phyloP scores from a whole-genome alignment of 2,113 vertebrate species.

The Lampris incognitus region DNA sequence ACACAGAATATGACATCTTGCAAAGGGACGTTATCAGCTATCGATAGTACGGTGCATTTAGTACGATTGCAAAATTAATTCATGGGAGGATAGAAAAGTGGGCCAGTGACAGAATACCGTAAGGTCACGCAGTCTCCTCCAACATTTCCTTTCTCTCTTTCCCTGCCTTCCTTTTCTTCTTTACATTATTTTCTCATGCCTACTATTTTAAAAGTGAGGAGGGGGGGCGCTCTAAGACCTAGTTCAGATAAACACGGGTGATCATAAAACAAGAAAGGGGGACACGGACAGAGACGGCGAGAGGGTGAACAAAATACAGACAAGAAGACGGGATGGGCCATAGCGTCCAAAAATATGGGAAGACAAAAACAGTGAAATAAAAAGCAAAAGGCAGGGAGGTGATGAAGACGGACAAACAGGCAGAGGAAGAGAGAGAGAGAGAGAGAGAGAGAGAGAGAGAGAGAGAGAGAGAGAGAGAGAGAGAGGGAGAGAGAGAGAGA shows the following conservation, averaged over 20 bases:
- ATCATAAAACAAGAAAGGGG: background rate
- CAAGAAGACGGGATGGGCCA: too few relatives aligned
- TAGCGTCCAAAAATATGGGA: too few relatives aligned
- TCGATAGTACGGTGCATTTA: background rate
- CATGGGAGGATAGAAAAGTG: background rate
- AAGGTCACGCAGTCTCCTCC: too few relatives aligned
- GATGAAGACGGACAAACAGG: background rate
- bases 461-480: background rate
- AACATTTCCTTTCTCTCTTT: too few relatives aligned
- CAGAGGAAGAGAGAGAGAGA: background rate
- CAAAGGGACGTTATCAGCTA: background rate
- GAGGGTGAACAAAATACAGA: background rate
- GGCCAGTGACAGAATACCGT: too few relatives aligned
- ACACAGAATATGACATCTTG: background rate
- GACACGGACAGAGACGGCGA: background rate
- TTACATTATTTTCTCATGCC: too few relatives aligned
- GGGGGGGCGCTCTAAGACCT: background rate
- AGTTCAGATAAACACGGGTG: background rate
- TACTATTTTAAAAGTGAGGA: background rate
- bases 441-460: background rate
- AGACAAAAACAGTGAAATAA: background rate
- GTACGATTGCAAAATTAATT: background rate
- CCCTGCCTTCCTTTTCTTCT: background rate
- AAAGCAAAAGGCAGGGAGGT: background rate
- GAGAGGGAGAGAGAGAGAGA: constrained; percentile 10